Evolutionary conservation across 1,140 invertebrate genomes (phyloP).

Genomic region (Caenorhabditis brenneri): DNA sequence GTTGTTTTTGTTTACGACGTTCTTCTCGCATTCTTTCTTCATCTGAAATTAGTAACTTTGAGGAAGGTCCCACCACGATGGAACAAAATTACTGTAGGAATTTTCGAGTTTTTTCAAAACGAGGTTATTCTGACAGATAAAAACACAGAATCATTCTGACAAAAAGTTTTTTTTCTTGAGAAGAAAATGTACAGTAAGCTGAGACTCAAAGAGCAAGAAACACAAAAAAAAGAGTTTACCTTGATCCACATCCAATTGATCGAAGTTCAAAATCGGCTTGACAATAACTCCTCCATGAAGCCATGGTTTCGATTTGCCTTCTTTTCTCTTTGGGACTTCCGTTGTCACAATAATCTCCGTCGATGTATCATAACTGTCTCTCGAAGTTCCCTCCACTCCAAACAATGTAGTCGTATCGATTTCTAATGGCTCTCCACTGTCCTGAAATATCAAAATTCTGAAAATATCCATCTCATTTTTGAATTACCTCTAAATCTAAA

Average conservation of each 20-base stretch:
- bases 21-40: neutral
- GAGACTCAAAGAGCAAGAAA: too few species aligned
- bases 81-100: too few species aligned
- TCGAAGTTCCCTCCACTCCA: neutral
- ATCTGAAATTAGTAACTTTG: constrained; percentile 24
- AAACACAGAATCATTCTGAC: neutral
- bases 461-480: neutral
- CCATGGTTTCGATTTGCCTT: constrained; percentile 2
- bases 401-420: neutral
- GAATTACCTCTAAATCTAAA: neutral
- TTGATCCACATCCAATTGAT: constrained; percentile 32
- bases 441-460: neutral
- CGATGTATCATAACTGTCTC: neutral
- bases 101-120: too few species aligned
- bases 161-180: too few species aligned
- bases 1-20: neutral
- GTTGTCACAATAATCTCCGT: neutral
- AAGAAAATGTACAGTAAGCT: too few species aligned
- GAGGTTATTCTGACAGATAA: too few species aligned
- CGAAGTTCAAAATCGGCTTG: constrained; percentile 25
- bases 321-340: neutral
- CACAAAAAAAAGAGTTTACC: too few species aligned
- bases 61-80: too few species aligned
- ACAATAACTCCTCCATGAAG: constrained; percentile 21
- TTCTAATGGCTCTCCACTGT: neutral